Base-by-base conservation (phyloP, 2,113 vertebrate species). In the Meles meles region DNA sequence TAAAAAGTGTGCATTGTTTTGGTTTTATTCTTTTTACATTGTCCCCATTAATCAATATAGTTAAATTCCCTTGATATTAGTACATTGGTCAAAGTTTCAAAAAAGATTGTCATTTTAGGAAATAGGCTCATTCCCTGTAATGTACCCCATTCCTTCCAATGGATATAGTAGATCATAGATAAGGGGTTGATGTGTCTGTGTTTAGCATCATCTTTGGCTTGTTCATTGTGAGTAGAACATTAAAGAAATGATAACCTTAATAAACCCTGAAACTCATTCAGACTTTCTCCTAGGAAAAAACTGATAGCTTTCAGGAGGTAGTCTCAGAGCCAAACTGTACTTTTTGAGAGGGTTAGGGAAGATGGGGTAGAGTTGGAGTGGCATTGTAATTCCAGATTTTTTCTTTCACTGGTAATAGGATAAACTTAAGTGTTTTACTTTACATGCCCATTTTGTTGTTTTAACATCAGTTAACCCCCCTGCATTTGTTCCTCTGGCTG, bases 1-100 rank as follows among this genome's bases (percentile, higher is more conserved):
- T 69, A 17, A 79, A 96, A 96, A 81, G 47, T 17, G 61, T 63
- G 25, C 12, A 63, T 69, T 92, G 7, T 74, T 94, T 95, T 96
- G 25, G 69, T 74, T 91, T 65, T 49, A 21, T 91, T 71, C 31
- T 86, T 65, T 87, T 92, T 76, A 71, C 6, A 47, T 83, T 29
- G 20, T 3, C 14, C 15, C 12, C 20, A 39, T 81, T 47, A 93
- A 83, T 27, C 34, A 90, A 37, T n/a, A 34, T 52, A 82, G 82
- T 76, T 94, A 65, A 87, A 87, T 87, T 94, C 59, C 82, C 59
- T 74, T 83, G 59, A 81, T 89, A 69, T 29, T 59, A 49, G n/a
- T 65, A 65, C 2, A 2, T 20, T 88, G 57, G 42, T 57, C 47
- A 97, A 69, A 80, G 52, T 92, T 94, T 88, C 55, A 81, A 81